Evolutionary conservation across 37 sponge, comb jelly and placozoan species (phyloP).

Genomic region (Tethya wilhelma): DNA sequence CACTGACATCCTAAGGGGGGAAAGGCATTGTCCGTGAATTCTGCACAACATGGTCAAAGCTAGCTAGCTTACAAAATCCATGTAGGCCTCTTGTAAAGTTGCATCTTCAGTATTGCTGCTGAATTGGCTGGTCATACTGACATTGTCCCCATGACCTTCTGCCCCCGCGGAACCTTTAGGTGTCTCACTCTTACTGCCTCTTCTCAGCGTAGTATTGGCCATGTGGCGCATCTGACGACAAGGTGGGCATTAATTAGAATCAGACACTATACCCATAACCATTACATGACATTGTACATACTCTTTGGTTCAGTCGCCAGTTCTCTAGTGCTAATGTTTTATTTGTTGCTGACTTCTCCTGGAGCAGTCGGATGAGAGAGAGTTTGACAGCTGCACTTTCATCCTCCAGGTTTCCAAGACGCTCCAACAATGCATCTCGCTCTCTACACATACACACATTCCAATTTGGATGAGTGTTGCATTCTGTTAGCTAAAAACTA

Average conservation of each 20-base stretch:
- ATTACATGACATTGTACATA: constrained; percentile 10
- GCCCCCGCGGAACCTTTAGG: too few species aligned
- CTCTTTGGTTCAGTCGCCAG: constrained; percentile 39
- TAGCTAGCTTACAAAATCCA: constrained; percentile 13
- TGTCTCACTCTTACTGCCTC: too few species aligned
- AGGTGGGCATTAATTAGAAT: not conserved
- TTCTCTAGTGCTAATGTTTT: constrained; percentile 60
- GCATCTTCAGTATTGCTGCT: constrained; percentile 15
- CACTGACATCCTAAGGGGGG: constrained; percentile 2
- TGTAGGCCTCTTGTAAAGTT: constrained; percentile 22
- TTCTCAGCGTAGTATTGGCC: not conserved
- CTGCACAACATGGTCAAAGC: not conserved
- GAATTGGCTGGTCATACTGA: constrained; percentile 5
- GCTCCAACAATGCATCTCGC: constrained; percentile 11
- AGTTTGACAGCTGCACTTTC: constrained; percentile 66
- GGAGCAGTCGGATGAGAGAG: constrained; percentile 74
- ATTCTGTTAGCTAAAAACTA: too few species aligned
- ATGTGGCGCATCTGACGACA: not conserved
- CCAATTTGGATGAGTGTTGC: too few species aligned
- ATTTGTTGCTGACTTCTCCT: constrained; percentile 75
- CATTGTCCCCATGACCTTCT: constrained; percentile 18
- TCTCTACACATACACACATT: too few species aligned
- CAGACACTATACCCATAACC: too few species aligned
- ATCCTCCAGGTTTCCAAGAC: constrained; percentile 50
- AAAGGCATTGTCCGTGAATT: too few species aligned